These are phyloP conservation scores for Drosophila obscura DNA, from an alignment of 1,140 invertebrate genomes.

Conservation along the genomic window DNA sequence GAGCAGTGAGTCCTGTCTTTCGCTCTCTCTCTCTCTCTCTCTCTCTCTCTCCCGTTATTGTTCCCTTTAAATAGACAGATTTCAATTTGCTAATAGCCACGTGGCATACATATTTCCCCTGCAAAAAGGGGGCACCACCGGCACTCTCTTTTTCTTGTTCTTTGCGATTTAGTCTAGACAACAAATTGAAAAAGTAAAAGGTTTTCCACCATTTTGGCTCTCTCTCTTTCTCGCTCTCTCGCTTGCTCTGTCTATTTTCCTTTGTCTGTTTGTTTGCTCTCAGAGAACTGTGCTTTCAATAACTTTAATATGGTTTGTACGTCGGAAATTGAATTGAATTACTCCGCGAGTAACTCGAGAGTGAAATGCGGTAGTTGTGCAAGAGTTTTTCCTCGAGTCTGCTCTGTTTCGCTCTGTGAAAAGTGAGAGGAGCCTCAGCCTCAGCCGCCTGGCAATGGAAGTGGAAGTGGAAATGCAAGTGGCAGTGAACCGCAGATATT, in stretches of 20 bases:
- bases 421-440: too few species aligned
- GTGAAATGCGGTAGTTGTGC: conserved; percentile 8
- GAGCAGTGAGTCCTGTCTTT: too few species aligned
- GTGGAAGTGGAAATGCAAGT: conserved; percentile 9
- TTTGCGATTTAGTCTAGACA: conserved; percentile 56
- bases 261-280: conserved; percentile 53
- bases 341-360: conserved; percentile 54
- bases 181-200: conserved; percentile 64
- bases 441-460: too few species aligned
- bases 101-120: conserved; percentile 66
- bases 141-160: conserved; percentile 10
- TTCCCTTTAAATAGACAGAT: conserved; percentile 51
- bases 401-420: too few species aligned
- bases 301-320: conserved; percentile 68
- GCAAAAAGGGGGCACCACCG: conserved; percentile 34
- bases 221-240: conserved; percentile 5
- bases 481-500: conserved; percentile 41
- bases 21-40: neutral
- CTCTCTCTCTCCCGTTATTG: conserved; percentile 25
- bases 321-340: conserved; percentile 62
- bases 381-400: neutral
- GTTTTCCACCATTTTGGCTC: conserved; percentile 50
- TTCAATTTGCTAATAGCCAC: conserved; percentile 72
- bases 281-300: conserved; percentile 49
- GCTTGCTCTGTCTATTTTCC: neutral